A percentile compares a stretch with the other conserved stretches of the same genome.
Conservation (phyloP, 2,113 vertebrate species). For the Pristiophorus japonicus region DNA sequence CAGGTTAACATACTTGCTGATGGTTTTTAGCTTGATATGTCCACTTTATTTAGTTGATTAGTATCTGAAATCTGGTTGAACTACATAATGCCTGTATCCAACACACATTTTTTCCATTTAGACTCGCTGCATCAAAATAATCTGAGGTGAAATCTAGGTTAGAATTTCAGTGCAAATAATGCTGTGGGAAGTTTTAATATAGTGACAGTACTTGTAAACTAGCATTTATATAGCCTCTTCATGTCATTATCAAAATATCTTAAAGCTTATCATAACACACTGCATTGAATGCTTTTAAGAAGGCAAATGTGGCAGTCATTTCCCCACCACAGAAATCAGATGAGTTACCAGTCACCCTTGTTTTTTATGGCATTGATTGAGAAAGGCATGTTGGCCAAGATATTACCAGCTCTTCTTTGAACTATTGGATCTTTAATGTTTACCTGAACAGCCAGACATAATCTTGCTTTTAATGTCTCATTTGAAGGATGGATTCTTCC, state of each 20-base stretch:
- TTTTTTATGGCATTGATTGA: background rate
- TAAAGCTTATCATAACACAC: background rate
- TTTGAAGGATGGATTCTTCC: background rate
- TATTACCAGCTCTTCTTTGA: background rate
- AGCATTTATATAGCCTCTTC: background rate
- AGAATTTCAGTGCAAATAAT: background rate
- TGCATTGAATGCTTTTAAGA: background rate
- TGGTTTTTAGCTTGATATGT: background rate
- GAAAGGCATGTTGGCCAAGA: background rate
- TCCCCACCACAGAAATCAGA: background rate
- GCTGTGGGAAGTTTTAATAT: background rate
- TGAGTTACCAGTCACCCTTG: background rate
- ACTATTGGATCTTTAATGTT: background rate
- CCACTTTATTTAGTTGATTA: background rate
- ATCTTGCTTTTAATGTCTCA: background rate
- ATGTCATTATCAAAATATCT: background rate
- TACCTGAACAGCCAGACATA: background rate
- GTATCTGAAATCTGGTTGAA: conserved; percentile 15
- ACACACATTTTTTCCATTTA: background rate
- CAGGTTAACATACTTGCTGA: background rate
- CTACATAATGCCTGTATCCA: background rate
- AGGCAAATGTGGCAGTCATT: background rate
- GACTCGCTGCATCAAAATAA: background rate
- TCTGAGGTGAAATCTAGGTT: background rate
- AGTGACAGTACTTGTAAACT: background rate